A percentile compares a stretch with the other conserved stretches of the same genome.
Conservation (phyloP, 2,113 vertebrate species). For the Poeciliopsis occidentalis region DNA sequence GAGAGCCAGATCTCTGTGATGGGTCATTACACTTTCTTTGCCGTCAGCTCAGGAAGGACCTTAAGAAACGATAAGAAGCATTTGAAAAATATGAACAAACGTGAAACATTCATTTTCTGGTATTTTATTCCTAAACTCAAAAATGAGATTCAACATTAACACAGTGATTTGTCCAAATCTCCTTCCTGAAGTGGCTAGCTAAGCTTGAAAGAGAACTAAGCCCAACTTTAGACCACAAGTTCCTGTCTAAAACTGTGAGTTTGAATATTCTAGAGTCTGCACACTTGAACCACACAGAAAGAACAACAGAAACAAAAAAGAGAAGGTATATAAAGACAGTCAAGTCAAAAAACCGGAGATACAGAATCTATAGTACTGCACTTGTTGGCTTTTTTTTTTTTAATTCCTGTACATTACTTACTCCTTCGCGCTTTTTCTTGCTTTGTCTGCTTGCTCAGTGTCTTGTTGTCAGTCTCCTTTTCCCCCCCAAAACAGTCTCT, state of each 20-base stretch:
- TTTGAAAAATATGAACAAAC: conserved; percentile 36
- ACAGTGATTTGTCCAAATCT: conserved; percentile 14
- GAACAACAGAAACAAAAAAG: conserved; percentile 72
- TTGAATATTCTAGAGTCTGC: conserved; percentile 86
- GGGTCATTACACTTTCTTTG: conserved; percentile 58
- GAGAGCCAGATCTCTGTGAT: conserved; percentile 48
- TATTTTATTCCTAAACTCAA: conserved; percentile 46
- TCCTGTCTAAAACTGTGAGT: conserved; percentile 85
- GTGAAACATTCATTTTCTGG: conserved; percentile 57
- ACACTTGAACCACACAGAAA: conserved; percentile 92
- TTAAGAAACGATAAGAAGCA: conserved; percentile 24
- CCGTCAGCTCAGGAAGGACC: conserved; percentile 70
- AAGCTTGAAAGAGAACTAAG: conserved; percentile 51
- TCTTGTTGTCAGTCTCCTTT: conserved; percentile 2
- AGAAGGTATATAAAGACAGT: conserved; percentile 98
- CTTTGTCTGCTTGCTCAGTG: not conserved
- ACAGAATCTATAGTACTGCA: conserved; percentile 95
- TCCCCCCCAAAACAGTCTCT: conserved; percentile 68
- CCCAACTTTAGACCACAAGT: conserved; percentile 71
- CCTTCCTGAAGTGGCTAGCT: conserved; percentile 70
- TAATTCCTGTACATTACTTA: conserved; percentile 68
- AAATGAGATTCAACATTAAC: conserved; percentile 3
- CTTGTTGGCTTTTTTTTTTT: conserved; percentile 38
- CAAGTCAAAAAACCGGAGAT: conserved; percentile 97
- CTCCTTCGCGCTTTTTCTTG: not conserved